Evolutionary conservation across 2,888 invertebrate species (phyloP).

Genomic region (Andricus curvator): DNA sequence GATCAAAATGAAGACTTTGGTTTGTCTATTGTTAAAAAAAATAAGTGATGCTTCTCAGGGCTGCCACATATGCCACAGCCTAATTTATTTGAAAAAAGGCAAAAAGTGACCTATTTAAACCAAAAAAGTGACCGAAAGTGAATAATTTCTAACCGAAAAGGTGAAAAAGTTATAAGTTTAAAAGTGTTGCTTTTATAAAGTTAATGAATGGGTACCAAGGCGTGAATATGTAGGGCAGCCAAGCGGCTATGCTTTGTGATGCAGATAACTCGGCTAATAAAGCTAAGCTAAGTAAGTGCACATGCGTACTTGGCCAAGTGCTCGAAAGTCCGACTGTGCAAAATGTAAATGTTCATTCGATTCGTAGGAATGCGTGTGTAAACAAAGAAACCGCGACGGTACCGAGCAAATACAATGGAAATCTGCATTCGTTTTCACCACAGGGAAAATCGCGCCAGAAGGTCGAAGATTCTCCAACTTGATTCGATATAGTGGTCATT

Average conservation of each 20-base stretch:
- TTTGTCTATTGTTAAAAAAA: too few relatives aligned
- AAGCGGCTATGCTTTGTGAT: constrained; percentile 63
- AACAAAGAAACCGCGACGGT: constrained; percentile 39
- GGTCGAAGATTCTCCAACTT: constrained; percentile 10
- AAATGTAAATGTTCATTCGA: constrained; percentile 39
- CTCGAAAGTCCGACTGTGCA: constrained; percentile 20
- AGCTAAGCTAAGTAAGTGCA: constrained; percentile 32
- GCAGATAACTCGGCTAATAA: constrained; percentile 55
- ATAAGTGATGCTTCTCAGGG: too few relatives aligned
- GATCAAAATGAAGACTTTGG: too few relatives aligned
- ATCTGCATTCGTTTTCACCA: constrained; percentile 29
- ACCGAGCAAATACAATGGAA: constrained; percentile 21
- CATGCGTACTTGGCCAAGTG: constrained; percentile 26
- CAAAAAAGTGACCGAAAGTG: too few relatives aligned
- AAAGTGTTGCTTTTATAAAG: constrained; percentile 43
- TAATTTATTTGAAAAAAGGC: too few relatives aligned
- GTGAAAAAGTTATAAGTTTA: neutral
- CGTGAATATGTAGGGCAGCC: constrained; percentile 66
- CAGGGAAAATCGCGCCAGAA: constrained; percentile 17
- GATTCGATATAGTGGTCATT: neutral
- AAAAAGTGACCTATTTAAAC: too few relatives aligned
- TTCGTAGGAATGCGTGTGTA: constrained; percentile 35
- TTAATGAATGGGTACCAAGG: constrained; percentile 57
- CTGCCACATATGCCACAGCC: too few relatives aligned
- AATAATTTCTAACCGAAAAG: too few relatives aligned